Percentiles rank a stretch among this genome's conserved stretches.
Evolutionary conservation across 2,113 vertebrate genomes (phyloP).

Genomic region (Polypterus senegalus): DNA sequence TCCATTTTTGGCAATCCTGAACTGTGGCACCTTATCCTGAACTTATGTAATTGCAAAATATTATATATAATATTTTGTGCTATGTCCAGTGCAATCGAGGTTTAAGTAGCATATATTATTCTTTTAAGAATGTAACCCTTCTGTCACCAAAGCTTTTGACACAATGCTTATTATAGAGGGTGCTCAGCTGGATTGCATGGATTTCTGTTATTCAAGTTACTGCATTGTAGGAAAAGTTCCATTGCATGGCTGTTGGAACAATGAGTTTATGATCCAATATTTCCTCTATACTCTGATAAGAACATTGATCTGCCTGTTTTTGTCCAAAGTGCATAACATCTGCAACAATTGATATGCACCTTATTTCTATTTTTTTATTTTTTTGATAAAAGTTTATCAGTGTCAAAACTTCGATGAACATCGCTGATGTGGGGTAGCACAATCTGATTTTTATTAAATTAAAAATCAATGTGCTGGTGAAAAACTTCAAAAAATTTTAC

Average conservation of each 20-base stretch:
- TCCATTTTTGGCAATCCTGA: too few species aligned
- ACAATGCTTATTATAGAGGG: too few species aligned
- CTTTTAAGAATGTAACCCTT: background rate
- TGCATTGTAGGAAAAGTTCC: background rate
- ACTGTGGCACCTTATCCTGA: too few species aligned
- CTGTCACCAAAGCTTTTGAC: too few species aligned
- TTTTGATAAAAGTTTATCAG: background rate
- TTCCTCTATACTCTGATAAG: background rate
- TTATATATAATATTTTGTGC: too few species aligned
- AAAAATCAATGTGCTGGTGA: background rate
- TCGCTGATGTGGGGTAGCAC: background rate
- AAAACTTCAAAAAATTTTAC: background rate
- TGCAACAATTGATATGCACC: background rate
- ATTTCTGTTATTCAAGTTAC: background rate
- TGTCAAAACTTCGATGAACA: background rate
- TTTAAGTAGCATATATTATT: background rate
- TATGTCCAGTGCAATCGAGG: background rate
- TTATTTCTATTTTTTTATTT: background rate
- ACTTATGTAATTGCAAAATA: too few species aligned
- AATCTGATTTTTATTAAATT: background rate
- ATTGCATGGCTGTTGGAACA: background rate
- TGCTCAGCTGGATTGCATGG: background rate
- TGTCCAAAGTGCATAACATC: too few species aligned
- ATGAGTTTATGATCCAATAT: background rate
- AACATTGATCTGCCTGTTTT: too few species aligned